Percentiles rank a stretch among this genome's conserved stretches.
Evolutionary conservation across 2,888 invertebrate genomes (phyloP).

Genomic region (Aplocera efformata): DNA sequence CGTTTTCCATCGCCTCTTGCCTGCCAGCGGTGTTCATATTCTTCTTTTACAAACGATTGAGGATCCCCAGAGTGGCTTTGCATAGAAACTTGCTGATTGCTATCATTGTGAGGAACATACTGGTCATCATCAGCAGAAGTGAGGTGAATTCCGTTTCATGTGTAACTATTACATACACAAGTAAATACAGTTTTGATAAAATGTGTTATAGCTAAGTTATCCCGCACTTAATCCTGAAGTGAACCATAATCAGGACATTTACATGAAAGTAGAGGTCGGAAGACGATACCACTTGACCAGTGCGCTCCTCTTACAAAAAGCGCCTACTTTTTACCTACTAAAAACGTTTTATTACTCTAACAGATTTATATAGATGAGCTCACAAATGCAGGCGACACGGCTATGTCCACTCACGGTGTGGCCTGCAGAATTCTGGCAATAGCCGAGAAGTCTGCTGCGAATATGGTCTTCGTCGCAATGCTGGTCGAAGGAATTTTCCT

Average conservation of each 20-base stretch:
- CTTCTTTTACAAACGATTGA: slow-evolving; percentile 74
- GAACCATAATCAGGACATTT: no score
- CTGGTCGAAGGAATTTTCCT: slow-evolving; percentile 83
- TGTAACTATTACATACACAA: no score
- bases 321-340: no score
- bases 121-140: slow-evolving; percentile 79
- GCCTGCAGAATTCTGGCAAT: slow-evolving; percentile 79
- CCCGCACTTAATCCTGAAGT: no score
- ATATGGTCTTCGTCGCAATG: slow-evolving; percentile 85
- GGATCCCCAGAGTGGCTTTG: slow-evolving; percentile 75
- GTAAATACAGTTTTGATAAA: no score
- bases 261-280: no score
- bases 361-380: slow-evolving; percentile 80
- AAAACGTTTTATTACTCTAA: slow-evolving; percentile 8
- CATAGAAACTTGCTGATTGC: slow-evolving; percentile 82
- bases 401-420: slow-evolving; percentile 72
- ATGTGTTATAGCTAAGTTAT: no score
- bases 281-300: no score
- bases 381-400: slow-evolving; percentile 60
- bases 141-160: slow-evolving; percentile 64
- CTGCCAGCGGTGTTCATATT: slow-evolving; percentile 81
- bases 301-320: no score
- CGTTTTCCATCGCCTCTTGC: slow-evolving; percentile 73
- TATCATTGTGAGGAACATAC: slow-evolving; percentile 78
- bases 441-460: slow-evolving; percentile 76